Percentiles rank a stretch among this genome's conserved stretches.
Conservation (phyloP, 2,113 vertebrate species). For the Leucoraja erinaceus region DNA sequence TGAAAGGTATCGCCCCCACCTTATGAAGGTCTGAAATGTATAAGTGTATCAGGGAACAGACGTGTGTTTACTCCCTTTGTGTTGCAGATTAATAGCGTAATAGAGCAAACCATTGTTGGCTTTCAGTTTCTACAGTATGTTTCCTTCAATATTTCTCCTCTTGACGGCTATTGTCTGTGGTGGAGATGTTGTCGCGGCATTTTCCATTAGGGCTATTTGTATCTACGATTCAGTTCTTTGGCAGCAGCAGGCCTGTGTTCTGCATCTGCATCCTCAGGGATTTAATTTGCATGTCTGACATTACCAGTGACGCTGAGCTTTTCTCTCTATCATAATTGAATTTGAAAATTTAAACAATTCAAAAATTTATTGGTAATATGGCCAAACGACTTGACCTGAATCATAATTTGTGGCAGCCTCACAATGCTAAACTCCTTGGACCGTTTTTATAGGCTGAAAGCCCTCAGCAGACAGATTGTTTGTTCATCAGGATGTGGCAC, state of each 20-base stretch:
- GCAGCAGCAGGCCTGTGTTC: constrained; percentile 46
- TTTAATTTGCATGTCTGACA: constrained; percentile 46
- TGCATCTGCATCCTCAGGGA: constrained; percentile 44
- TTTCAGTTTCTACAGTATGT: not conserved
- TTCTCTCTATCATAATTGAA: constrained; percentile 44
- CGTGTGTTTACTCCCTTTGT: not conserved
- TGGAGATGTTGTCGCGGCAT: constrained; percentile 20
- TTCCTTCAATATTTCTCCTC: constrained; percentile 28
- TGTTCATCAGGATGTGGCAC: constrained; percentile 54
- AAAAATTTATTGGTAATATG: constrained; percentile 39
- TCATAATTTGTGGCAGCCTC: constrained; percentile 40
- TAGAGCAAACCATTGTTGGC: constrained; percentile 10
- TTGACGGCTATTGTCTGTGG: constrained; percentile 25
- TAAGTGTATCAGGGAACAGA: not conserved
- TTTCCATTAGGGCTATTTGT: constrained; percentile 28
- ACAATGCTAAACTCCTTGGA: constrained; percentile 45
- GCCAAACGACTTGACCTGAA: constrained; percentile 40
- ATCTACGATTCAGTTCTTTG: constrained; percentile 41
- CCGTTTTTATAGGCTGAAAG: constrained; percentile 51
- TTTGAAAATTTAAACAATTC: constrained; percentile 45
- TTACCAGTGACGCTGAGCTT: constrained; percentile 45
- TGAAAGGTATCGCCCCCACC: not conserved
- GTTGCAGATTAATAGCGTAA: not conserved
- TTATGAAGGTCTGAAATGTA: constrained; percentile 13
- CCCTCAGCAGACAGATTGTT: constrained; percentile 49